A percentile compares a stretch with the other conserved stretches of the same genome.
Evolutionary conservation across 2,888 invertebrate species (phyloP).

Genomic region (Gisinianus flammeolus): DNA sequence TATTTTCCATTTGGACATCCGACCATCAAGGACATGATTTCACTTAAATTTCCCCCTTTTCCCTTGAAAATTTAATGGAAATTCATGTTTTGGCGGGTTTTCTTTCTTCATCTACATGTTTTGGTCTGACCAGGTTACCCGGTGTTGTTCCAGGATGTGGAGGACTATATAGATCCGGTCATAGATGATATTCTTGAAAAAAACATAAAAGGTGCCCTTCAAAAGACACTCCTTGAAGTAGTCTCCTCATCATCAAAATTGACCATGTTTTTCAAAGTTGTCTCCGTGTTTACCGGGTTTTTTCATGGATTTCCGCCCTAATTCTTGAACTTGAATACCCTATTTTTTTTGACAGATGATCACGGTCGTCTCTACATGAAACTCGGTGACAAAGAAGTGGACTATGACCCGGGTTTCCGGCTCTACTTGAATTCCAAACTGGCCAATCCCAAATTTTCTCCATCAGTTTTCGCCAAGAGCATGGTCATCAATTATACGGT

Average conservation of each 20-base stretch:
- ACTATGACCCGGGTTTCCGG: slow-evolving; percentile 85
- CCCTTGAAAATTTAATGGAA: too few relatives aligned
- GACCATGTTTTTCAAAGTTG: too few relatives aligned
- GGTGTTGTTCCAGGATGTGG: slow-evolving; percentile 87
- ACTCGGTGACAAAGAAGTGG: slow-evolving; percentile 86
- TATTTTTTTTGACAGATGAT: slow-evolving; percentile 63
- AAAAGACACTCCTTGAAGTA: too few relatives aligned
- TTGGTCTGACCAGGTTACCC: slow-evolving; percentile 65
- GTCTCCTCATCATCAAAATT: too few relatives aligned
- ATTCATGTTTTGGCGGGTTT: too few relatives aligned
- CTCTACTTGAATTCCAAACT: slow-evolving; percentile 90
- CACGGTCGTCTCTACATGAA: slow-evolving; percentile 81
- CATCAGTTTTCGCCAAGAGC: slow-evolving; percentile 83
- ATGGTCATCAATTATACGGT: slow-evolving; percentile 92
- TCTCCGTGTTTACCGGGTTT: too few relatives aligned
- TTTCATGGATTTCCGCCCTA: too few relatives aligned
- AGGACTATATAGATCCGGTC: slow-evolving; percentile 90
- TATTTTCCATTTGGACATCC: too few relatives aligned
- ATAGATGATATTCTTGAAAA: slow-evolving; percentile 86
- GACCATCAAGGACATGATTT: too few relatives aligned
- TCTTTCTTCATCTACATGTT: too few relatives aligned
- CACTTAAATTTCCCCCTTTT: too few relatives aligned
- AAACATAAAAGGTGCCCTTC: slow-evolving; percentile 76
- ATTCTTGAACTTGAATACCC: background rate
- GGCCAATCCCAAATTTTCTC: slow-evolving; percentile 84